Evolutionary conservation across 2,888 invertebrate genomes (phyloP).

Genomic region (Nemurella pictetii): DNA sequence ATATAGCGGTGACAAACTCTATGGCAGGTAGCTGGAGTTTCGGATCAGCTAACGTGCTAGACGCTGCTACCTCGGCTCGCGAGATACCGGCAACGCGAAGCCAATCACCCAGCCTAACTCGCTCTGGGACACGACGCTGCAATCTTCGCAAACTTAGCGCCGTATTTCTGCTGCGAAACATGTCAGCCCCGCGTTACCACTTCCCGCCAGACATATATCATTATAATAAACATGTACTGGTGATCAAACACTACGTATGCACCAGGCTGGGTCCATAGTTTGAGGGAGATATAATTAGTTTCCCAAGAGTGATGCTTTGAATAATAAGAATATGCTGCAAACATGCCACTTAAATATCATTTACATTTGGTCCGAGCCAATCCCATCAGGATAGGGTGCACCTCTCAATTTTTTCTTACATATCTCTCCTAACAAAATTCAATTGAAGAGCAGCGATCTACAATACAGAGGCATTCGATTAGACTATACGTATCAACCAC

Average conservation of each 20-base stretch:
- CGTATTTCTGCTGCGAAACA: background rate
- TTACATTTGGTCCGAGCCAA: too few species aligned
- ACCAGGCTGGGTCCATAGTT: background rate
- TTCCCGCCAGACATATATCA: background rate
- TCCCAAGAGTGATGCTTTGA: background rate
- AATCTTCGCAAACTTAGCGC: background rate
- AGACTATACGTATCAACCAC: background rate
- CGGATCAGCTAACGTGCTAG: background rate
- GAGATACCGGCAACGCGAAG: background rate
- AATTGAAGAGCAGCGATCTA: too few species aligned
- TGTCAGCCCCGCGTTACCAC: background rate
- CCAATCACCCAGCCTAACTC: constrained; percentile 22
- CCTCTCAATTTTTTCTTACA: too few species aligned
- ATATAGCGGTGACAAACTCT: background rate
- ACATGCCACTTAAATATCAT: too few species aligned
- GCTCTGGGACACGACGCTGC: background rate
- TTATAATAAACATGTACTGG: background rate
- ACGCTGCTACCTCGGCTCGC: background rate
- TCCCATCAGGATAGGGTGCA: too few species aligned
- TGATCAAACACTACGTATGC: background rate
- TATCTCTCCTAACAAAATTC: too few species aligned
- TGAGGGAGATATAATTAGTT: background rate
- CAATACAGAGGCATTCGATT: background rate
- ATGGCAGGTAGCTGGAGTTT: background rate
- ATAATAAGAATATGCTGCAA: background rate